Conservation (phyloP, 1,140 invertebrate genomes). For the Drosophila oshimai region DNA sequence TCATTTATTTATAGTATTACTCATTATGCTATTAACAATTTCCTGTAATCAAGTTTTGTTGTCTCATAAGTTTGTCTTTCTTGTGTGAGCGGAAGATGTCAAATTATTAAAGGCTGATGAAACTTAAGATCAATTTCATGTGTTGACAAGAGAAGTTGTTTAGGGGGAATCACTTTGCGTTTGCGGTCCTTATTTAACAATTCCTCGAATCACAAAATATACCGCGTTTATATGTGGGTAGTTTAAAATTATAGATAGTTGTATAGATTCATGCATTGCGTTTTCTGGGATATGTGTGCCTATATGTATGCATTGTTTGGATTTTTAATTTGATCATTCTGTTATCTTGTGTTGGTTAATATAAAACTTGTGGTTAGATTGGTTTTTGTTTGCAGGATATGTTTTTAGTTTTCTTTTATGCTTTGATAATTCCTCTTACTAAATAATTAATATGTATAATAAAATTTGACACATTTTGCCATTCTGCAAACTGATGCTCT, state of each 20-base stretch:
- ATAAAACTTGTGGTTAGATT: conserved; percentile 57
- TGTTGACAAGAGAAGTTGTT: not conserved
- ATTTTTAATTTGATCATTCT: conserved; percentile 41
- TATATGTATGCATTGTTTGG: conserved; percentile 55
- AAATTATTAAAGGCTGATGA: not conserved
- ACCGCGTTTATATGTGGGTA: not conserved
- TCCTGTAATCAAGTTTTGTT: conserved; percentile 81
- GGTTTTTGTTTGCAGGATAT: conserved; percentile 60
- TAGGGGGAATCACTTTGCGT: not conserved
- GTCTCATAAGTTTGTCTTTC: conserved; percentile 63
- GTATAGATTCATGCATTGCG: conserved; percentile 42
- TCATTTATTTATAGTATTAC: conserved; percentile 41
- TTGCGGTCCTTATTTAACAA: not conserved
- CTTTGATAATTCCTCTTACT: conserved; percentile 35
- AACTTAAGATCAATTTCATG: conserved; percentile 6
- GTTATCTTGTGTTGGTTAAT: conserved; percentile 47
- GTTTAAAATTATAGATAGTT: conserved; percentile 28
- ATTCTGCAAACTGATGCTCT: conserved; percentile 19
- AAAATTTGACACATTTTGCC: conserved; percentile 70
- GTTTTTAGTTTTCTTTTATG: conserved; percentile 48
- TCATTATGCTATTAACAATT: conserved; percentile 69
- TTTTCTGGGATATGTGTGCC: conserved; percentile 65
- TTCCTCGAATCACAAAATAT: conserved; percentile 3
- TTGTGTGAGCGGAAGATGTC: conserved; percentile 38
- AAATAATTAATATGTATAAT: conserved; percentile 67